Percentiles rank a stretch among this genome's conserved stretches.
phyloP scores from a whole-genome alignment of 2,888 invertebrate species.

The Parnassius orleans region DNA sequence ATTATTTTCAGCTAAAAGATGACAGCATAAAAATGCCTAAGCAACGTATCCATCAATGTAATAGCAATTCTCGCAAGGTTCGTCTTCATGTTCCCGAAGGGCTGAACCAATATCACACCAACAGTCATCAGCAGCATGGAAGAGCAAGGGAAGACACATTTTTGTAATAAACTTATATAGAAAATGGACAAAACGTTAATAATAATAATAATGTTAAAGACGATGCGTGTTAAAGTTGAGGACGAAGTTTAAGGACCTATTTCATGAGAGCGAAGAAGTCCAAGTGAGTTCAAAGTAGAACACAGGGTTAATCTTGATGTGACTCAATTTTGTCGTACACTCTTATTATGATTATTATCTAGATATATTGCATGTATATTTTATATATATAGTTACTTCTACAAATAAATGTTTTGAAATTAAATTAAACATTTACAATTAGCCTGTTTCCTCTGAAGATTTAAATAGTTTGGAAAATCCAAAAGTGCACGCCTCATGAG shows the following conservation, averaged over 20 bases:
- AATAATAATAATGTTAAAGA: neutral
- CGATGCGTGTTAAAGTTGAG: neutral
- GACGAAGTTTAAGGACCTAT: neutral
- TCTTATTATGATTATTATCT: too few relatives aligned
- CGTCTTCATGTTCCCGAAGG: conserved; percentile 63
- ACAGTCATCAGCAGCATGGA: conserved; percentile 50
- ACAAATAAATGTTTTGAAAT: too few relatives aligned
- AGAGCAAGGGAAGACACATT: conserved; percentile 65
- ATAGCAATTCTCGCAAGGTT: conserved; percentile 69
- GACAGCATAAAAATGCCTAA: conserved; percentile 65
- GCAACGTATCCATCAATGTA: conserved; percentile 58
- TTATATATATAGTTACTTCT: too few relatives aligned
- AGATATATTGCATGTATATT: too few relatives aligned
- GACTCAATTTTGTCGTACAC: too few relatives aligned
- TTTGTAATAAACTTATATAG: conserved; percentile 44
- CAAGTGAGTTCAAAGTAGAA: neutral
- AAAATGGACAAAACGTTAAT: neutral
- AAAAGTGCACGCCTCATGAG: too few relatives aligned
- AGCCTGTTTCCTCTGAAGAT: too few relatives aligned
- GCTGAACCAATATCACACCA: conserved; percentile 60
- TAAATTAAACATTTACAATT: too few relatives aligned
- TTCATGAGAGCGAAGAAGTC: neutral
- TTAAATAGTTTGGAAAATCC: too few relatives aligned
- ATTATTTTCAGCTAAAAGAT: conserved; percentile 56
- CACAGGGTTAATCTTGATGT: neutral